Evolutionary conservation across 2,888 invertebrate species (phyloP).

Genomic region (Melieria omissa): DNA sequence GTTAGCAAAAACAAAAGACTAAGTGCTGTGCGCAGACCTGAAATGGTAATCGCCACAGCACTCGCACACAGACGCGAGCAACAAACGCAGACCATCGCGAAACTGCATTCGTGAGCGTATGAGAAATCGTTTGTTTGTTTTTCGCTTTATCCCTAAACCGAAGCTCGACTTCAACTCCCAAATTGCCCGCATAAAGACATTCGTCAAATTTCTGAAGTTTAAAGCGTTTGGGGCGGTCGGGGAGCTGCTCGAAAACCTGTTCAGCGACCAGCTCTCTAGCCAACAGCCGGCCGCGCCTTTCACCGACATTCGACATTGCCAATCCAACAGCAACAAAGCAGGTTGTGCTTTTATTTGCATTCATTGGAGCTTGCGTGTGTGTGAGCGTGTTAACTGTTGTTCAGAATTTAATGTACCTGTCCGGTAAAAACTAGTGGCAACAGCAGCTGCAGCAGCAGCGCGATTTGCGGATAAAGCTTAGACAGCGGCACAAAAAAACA

Average conservation of each 20-base stretch:
- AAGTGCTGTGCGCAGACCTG: not conserved
- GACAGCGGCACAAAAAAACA: conserved; percentile 6
- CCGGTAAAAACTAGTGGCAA: not conserved
- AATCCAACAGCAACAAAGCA: not conserved
- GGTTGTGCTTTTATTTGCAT: conserved; percentile 1
- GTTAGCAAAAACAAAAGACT: not conserved
- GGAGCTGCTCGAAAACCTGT: not conserved
- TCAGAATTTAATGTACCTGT: conserved; percentile 22
- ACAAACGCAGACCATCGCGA: not conserved
- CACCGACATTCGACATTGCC: conserved; percentile 1
- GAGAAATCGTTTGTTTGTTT: not conserved
- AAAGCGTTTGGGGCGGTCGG: not conserved
- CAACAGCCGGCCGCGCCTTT: conserved; percentile 21
- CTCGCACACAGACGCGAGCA: not conserved
- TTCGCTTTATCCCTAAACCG: not conserved
- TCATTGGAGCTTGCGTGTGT: not conserved
- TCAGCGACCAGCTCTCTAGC: too few relatives aligned
- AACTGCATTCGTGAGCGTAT: not conserved
- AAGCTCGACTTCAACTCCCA: too few relatives aligned
- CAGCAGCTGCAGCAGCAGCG: conserved; percentile 14
- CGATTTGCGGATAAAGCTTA: conserved; percentile 9
- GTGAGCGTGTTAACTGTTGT: conserved; percentile 30
- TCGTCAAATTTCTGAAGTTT: conserved; percentile 6
- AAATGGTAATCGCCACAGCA: not conserved
- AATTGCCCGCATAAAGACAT: not conserved